phyloP scores from a whole-genome alignment of 2,113 vertebrate species.

The Antennarius striatus region DNA sequence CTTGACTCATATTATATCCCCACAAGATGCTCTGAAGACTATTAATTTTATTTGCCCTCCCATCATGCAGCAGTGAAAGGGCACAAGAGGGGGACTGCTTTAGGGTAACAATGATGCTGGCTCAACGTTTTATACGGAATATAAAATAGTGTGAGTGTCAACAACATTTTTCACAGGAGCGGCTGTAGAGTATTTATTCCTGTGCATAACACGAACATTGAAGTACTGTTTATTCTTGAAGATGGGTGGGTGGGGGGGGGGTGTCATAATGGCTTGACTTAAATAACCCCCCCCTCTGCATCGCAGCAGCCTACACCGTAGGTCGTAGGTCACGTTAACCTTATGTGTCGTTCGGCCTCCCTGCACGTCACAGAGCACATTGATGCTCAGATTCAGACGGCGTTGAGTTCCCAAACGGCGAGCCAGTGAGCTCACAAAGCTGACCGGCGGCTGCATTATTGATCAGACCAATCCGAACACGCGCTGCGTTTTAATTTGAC shows the following conservation, averaged over 20 bases:
- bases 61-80: too few species aligned
- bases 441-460: neutral
- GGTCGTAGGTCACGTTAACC: constrained; percentile 5
- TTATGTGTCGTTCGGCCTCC: constrained; percentile 29
- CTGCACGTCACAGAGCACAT: constrained; percentile 2
- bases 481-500: neutral
- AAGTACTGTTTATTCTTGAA: neutral
- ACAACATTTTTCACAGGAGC: constrained; percentile 8
- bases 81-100: neutral
- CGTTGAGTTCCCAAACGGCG: constrained; percentile 6
- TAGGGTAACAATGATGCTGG: constrained; percentile 5
- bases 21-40: too few species aligned
- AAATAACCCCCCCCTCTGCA: neutral
- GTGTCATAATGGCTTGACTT: neutral
- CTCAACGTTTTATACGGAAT: constrained; percentile 13
- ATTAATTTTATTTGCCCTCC: too few species aligned
- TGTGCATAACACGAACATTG: neutral
- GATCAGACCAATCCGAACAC: constrained; percentile 11
- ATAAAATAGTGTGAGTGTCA: neutral
- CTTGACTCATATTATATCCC: too few species aligned
- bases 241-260: too few species aligned
- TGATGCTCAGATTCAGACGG: constrained; percentile 8
- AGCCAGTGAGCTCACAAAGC: neutral
- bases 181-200: neutral
- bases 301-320: neutral